phyloP scores from a whole-genome alignment of 2,113 vertebrate genomes.

The Pangasianodon gigas region DNA sequence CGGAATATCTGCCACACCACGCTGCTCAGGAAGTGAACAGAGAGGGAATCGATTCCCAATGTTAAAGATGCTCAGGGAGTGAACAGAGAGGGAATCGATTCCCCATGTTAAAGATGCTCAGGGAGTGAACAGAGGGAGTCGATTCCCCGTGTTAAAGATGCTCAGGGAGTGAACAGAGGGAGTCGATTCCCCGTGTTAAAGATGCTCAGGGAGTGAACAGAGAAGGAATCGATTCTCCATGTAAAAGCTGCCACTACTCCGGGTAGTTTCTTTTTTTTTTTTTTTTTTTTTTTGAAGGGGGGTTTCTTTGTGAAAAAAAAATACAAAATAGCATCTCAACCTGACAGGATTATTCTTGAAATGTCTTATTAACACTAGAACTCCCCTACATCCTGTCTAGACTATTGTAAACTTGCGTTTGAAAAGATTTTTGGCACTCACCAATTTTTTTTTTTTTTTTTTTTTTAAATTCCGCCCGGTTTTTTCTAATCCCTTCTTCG shows the following conservation, averaged over 20 bases:
- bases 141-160: too few relatives aligned
- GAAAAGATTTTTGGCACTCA: neutral
- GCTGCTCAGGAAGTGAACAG: slow-evolving; percentile 10
- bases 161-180: too few relatives aligned
- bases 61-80: neutral
- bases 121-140: too few relatives aligned
- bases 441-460: neutral
- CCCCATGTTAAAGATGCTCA: too few relatives aligned
- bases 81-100: too few relatives aligned
- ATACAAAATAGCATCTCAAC: neutral
- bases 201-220: too few relatives aligned
- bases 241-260: neutral
- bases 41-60: neutral
- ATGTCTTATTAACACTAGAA: neutral
- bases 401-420: neutral
- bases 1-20: neutral
- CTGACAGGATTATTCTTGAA: too few relatives aligned
- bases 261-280: neutral
- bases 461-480: neutral
- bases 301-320: neutral
- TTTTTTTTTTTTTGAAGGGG: too few relatives aligned
- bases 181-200: too few relatives aligned
- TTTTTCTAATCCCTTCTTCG: neutral
- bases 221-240: too few relatives aligned
- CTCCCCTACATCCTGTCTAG: neutral